Percentiles rank a stretch among this genome's conserved stretches.
phyloP scores from a whole-genome alignment of 2,888 invertebrate genomes.

The Lycophotia porphyrea region DNA sequence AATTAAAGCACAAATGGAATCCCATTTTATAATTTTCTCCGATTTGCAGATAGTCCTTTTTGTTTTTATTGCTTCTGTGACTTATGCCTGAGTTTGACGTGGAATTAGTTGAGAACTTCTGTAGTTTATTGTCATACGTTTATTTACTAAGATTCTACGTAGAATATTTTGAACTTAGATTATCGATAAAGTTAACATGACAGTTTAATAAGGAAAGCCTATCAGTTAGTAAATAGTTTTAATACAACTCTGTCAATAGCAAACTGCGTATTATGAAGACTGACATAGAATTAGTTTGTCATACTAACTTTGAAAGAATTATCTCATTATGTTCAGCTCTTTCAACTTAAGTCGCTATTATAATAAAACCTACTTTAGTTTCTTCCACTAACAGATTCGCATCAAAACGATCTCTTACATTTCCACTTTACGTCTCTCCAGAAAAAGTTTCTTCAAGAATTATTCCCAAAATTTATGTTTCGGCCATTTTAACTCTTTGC shows the following conservation, averaged over 20 bases:
- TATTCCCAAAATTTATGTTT: slow-evolving; percentile 65
- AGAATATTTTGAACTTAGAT: not conserved
- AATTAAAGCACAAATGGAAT: slow-evolving; percentile 81
- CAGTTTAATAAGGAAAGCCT: not conserved
- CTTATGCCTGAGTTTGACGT: slow-evolving; percentile 51
- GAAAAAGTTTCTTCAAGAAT: slow-evolving; percentile 61
- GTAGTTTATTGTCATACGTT: slow-evolving; percentile 20
- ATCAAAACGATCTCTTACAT: slow-evolving; percentile 54
- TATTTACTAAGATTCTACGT: not conserved
- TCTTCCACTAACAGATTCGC: slow-evolving; percentile 34
- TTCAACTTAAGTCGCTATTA: slow-evolving; percentile 15
- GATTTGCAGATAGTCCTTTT: slow-evolving; percentile 71
- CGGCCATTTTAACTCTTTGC: slow-evolving; percentile 64
- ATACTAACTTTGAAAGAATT: not conserved
- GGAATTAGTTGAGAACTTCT: slow-evolving; percentile 36
- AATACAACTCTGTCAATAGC: not conserved
- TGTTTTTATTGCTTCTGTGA: slow-evolving; percentile 63
- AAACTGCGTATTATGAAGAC: not conserved
- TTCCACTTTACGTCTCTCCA: slow-evolving; percentile 54
- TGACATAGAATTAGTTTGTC: not conserved
- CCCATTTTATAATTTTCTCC: slow-evolving; percentile 81
- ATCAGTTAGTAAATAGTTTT: not conserved
- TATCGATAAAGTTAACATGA: not conserved
- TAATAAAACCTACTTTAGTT: slow-evolving; percentile 38
- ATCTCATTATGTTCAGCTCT: slow-evolving; percentile 2